Conservation (phyloP, 2,113 vertebrate species). For the Nymphicus hollandicus region DNA sequence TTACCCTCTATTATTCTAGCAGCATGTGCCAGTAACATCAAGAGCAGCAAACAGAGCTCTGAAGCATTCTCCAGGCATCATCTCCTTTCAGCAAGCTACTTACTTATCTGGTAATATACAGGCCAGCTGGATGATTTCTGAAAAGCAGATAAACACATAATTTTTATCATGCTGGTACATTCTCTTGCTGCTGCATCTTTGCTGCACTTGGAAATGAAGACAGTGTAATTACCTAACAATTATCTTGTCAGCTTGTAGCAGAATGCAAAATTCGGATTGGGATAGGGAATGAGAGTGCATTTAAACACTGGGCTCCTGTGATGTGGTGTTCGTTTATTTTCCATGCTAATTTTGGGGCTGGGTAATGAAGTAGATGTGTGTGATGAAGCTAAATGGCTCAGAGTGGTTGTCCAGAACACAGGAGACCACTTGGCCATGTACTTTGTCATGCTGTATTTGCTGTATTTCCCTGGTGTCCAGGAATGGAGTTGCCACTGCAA, state of each 20-base stretch:
- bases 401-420: not conserved
- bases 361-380: not conserved
- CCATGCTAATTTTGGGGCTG: not conserved
- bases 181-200: constrained; percentile 15
- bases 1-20: not conserved
- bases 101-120: not conserved
- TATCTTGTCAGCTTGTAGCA: constrained; percentile 61
- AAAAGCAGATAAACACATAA: not conserved
- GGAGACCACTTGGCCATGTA: fast-evolving
- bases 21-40: not conserved
- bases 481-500: not conserved
- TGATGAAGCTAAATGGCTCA: not conserved
- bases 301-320: not conserved
- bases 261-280: not conserved
- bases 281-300: not conserved
- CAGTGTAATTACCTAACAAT: constrained; percentile 61
- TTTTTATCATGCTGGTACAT: constrained; percentile 45
- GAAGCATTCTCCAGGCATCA: not conserved
- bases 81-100: not conserved
- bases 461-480: not conserved
- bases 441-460: fast-evolving
- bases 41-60: not conserved
- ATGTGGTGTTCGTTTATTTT: not conserved
- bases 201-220: constrained; percentile 50
- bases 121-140: not conserved